A percentile compares a stretch with the other conserved stretches of the same genome.
Conservation (phyloP, 1,140 invertebrate genomes). For the Subanguina moxae region DNA sequence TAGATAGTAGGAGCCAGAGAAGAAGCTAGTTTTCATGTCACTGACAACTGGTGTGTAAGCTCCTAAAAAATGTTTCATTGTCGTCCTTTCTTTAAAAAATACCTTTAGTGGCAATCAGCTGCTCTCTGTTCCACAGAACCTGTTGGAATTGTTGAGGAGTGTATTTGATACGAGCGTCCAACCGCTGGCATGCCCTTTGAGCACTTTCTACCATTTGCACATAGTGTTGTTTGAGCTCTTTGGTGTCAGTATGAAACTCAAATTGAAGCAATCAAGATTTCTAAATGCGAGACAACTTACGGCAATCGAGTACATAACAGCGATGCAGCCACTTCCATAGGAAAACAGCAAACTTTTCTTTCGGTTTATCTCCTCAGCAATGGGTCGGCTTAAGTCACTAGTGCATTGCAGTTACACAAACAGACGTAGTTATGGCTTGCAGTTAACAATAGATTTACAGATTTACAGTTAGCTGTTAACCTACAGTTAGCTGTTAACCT, state of each 20-base stretch:
- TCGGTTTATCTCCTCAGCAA: conserved; percentile 67
- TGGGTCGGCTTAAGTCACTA: conserved; percentile 20
- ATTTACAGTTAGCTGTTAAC: too few relatives aligned
- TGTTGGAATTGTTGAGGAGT: conserved; percentile 45
- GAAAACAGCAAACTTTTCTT: conserved; percentile 85
- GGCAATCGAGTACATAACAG: conserved; percentile 92
- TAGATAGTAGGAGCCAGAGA: conserved; percentile 44
- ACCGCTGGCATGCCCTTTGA: conserved; percentile 8
- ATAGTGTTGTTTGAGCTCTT: background rate
- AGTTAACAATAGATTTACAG: too few relatives aligned
- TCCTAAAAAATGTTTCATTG: conserved; percentile 3
- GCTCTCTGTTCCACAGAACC: conserved; percentile 32
- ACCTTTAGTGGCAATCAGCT: conserved; percentile 20
- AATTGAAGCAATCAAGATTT: too few relatives aligned
- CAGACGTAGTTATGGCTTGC: too few relatives aligned
- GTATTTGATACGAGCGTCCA: conserved; percentile 32
- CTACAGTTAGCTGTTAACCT: too few relatives aligned
- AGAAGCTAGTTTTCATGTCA: conserved; percentile 17
- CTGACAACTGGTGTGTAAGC: background rate
- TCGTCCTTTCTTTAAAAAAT: conserved; percentile 19
- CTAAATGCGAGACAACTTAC: too few relatives aligned
- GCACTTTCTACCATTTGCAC: conserved; percentile 28
- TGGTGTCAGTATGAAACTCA: conserved; percentile 63
- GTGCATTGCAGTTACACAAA: conserved; percentile 2
- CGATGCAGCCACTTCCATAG: conserved; percentile 91